Evolutionary conservation across 2,113 vertebrate genomes (phyloP).

Genomic region (Patagioenas fasciata): DNA sequence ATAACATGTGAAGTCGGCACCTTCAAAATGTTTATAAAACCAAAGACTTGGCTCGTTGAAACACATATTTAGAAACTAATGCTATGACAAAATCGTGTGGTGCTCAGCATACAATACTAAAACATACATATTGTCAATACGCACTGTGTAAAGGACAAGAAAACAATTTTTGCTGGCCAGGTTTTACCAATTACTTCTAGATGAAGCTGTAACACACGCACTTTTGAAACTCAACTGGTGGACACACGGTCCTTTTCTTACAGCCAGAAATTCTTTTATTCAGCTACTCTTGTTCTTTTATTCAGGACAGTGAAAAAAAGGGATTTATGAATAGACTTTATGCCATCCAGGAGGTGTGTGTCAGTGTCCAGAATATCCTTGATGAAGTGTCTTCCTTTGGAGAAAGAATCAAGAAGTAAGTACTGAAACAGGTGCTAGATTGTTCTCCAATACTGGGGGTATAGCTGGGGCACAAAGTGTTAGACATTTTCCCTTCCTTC

Average conservation of each 20-base stretch:
- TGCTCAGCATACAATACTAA: background rate
- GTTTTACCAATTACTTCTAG: background rate
- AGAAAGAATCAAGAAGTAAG: conserved; percentile 99
- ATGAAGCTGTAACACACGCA: accelerated
- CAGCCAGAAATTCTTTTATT: background rate
- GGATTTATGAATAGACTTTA: conserved; percentile 98
- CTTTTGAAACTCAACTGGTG: background rate
- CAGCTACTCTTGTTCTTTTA: conserved; percentile 14
- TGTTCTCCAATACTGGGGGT: background rate
- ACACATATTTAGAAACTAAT: background rate
- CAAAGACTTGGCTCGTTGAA: background rate
- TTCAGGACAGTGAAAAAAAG: conserved; percentile 94
- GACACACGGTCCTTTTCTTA: background rate
- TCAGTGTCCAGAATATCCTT: conserved; percentile 94
- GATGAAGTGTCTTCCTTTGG: conserved; percentile 95
- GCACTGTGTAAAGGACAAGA: background rate
- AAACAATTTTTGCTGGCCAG: background rate
- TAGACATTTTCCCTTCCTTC: background rate
- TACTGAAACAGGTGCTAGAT: conserved; percentile 3
- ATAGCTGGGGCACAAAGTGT: background rate
- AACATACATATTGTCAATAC: background rate
- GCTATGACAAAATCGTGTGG: background rate
- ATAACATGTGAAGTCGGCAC: background rate
- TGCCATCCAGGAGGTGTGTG: conserved; percentile 97
- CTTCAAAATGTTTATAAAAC: background rate